Conservation (phyloP, 2,113 vertebrate genomes). For the Calonectris borealis region DNA sequence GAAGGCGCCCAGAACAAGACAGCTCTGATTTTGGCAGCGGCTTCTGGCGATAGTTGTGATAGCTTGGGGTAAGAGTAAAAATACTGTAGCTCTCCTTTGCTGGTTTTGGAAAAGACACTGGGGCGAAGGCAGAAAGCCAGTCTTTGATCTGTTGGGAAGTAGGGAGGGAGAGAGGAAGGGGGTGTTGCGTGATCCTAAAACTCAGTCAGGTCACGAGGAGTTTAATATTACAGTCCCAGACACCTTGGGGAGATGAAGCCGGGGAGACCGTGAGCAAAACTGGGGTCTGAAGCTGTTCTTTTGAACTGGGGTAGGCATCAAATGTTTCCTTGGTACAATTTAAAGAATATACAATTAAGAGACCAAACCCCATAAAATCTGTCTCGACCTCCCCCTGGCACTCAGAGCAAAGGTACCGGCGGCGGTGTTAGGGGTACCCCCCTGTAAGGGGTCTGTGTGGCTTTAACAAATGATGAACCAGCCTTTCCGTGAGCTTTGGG, state of each 20-base stretch:
- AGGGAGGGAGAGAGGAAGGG: neutral
- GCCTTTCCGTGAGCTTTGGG: no score
- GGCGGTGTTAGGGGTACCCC: neutral
- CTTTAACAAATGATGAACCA: neutral
- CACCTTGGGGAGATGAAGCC: neutral
- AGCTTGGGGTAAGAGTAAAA: neutral
- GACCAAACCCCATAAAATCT: neutral
- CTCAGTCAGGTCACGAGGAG: neutral
- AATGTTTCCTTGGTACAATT: neutral
- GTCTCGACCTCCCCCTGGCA: fast-evolving
- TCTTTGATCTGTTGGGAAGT: neutral
- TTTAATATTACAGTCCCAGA: neutral
- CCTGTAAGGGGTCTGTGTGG: neutral
- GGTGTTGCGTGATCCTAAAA: neutral
- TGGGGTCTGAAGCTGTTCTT: neutral
- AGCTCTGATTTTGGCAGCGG: neutral
- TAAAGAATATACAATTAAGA: neutral
- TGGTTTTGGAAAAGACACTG: neutral
- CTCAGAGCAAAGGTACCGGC: neutral
- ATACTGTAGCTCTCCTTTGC: neutral
- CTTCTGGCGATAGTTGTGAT: neutral
- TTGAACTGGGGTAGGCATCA: neutral
- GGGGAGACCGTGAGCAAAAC: neutral
- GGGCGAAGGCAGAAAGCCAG: neutral
- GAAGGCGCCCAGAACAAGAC: neutral